A percentile compares a stretch with the other conserved stretches of the same genome.
These are phyloP conservation scores for Momotus momota DNA, from an alignment of 2,797 vertebrate genomes.

Conservation along the genomic window DNA sequence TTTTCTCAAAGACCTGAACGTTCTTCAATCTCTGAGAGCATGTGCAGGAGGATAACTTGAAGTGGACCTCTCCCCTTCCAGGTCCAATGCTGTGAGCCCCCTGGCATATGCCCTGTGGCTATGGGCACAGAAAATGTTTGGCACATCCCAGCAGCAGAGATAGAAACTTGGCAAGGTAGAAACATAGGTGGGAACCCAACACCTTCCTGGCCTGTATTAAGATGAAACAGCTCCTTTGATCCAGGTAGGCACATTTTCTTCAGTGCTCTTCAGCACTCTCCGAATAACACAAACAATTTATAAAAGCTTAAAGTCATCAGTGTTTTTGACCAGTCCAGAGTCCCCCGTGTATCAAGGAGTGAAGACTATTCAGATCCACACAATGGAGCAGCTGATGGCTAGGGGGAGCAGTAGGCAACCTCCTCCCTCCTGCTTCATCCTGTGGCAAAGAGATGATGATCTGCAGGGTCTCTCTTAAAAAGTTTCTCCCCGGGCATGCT, in stretches of 20 bases:
- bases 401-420: neutral
- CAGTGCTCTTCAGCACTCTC: neutral
- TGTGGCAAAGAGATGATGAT: neutral
- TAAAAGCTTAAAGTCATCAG: neutral
- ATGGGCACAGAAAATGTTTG: neutral
- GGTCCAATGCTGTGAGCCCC: fast-evolving
- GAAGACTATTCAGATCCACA: neutral
- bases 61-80: fast-evolving
- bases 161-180: neutral
- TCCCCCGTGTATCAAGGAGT: neutral
- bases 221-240: neutral
- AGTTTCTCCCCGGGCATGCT: neutral
- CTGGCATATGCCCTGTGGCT: fast-evolving
- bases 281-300: neutral
- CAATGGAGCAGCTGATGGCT: neutral
- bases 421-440: neutral
- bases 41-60: neutral
- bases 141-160: neutral
- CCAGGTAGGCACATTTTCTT: neutral
- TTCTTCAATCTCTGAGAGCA: neutral
- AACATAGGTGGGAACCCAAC: fast-evolving
- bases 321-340: neutral
- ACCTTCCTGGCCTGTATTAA: neutral
- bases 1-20: neutral
- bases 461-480: constrained; percentile 56